Evolutionary conservation across 2,113 vertebrate genomes (phyloP).

Genomic region (Corvus moneduloides): DNA sequence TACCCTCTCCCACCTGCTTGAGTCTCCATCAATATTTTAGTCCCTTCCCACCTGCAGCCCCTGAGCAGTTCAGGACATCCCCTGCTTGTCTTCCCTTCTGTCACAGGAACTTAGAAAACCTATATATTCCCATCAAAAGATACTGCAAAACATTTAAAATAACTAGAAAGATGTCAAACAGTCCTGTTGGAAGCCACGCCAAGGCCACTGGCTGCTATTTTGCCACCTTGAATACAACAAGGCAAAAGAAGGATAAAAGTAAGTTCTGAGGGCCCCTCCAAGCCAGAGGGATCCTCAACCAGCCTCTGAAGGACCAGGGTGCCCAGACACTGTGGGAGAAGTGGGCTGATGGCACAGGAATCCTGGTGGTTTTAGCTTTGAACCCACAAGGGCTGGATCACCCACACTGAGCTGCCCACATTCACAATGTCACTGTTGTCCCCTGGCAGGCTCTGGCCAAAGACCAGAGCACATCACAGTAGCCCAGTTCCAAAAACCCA

Average conservation of each 20-base stretch:
- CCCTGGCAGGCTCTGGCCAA: not conserved
- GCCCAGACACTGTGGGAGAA: not conserved
- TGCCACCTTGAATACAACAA: not conserved
- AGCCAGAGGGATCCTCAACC: not conserved
- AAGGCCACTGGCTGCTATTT: not conserved
- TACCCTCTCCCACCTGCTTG: not conserved
- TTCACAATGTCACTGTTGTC: not conserved
- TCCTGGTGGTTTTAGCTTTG: not conserved
- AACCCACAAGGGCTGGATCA: not conserved
- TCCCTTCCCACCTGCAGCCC: not conserved
- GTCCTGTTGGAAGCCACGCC: not conserved
- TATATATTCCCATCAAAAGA: not conserved
- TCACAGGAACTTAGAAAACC: fast-evolving
- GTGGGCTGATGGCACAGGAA: not conserved
- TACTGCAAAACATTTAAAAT: not conserved
- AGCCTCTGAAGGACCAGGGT: not conserved
- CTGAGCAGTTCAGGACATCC: not conserved
- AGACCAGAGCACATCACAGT: not conserved
- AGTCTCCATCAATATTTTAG: not conserved
- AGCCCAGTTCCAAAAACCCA: not conserved
- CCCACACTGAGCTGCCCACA: fast-evolving
- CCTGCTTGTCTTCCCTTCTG: not conserved
- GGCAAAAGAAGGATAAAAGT: not conserved
- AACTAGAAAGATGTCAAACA: not conserved
- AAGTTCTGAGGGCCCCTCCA: not conserved